These are phyloP conservation scores for Astropecten irregularis DNA, from an alignment of 53 echinoderm and acorn worm genomes.

Conservation along the genomic window DNA sequence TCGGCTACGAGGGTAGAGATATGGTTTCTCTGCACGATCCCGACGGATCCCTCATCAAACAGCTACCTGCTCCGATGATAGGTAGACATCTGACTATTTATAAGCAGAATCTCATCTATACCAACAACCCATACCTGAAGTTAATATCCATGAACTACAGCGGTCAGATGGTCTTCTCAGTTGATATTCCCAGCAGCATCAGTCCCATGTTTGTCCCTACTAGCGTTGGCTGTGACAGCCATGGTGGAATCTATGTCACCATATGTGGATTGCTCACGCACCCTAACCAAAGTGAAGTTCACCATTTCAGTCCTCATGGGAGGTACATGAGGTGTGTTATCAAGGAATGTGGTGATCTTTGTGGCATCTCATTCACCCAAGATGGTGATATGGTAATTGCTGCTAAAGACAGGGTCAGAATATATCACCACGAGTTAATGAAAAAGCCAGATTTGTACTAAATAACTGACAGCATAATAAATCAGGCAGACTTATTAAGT, in stretches of 20 bases:
- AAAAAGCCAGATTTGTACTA: too few species aligned
- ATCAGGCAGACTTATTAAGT: too few species aligned
- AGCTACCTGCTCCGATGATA: not conserved
- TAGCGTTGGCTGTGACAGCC: not conserved
- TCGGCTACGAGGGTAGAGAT: not conserved
- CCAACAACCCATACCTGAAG: not conserved
- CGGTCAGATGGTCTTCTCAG: not conserved
- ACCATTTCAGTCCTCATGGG: not conserved
- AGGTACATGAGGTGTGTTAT: not conserved
- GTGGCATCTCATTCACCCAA: conserved; percentile 2
- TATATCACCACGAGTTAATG: conserved; percentile 7
- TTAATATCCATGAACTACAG: not conserved
- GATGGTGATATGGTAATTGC: not conserved
- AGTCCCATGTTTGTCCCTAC: not conserved
- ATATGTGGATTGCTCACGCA: not conserved
- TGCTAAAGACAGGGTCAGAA: not conserved
- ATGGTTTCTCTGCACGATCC: not conserved
- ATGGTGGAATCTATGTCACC: not conserved
- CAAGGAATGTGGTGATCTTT: not conserved
- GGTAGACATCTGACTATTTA: not conserved
- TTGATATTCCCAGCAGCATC: not conserved
- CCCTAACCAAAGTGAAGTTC: not conserved
- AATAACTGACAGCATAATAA: too few species aligned
- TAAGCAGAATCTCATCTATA: not conserved
- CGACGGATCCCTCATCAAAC: conserved; percentile 3